A percentile compares a stretch with the other conserved stretches of the same genome.
These are phyloP conservation scores for Sebastes itinus DNA, from an alignment of 2,797 vertebrate genomes.

Conservation along the genomic window DNA sequence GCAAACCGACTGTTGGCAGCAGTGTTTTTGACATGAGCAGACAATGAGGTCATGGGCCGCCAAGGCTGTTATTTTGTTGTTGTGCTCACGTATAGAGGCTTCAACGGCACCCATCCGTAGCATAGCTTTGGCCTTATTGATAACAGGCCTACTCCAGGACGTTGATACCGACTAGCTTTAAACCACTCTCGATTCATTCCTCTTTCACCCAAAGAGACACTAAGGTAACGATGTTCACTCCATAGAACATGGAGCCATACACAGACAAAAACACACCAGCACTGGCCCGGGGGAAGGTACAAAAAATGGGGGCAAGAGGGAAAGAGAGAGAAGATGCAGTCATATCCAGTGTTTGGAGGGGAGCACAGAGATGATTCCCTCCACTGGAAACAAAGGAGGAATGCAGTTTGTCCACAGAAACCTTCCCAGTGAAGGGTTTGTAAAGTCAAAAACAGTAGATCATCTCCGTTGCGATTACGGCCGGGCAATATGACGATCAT, in stretches of 20 bases:
- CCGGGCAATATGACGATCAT: too few species aligned
- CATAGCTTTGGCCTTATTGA: conserved; percentile 3
- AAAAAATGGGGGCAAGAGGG: neutral
- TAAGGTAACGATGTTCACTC: conserved; percentile 4
- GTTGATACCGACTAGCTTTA: neutral
- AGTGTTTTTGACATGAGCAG: conserved; percentile 60
- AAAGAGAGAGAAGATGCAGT: neutral
- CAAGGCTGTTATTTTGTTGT: conserved; percentile 52
- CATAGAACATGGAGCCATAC: neutral
- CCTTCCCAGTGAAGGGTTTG: neutral
- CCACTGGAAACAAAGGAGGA: neutral
- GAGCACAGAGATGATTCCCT: neutral
- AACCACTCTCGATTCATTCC: neutral
- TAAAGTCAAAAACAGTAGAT: neutral
- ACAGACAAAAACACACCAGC: conserved; percentile 21
- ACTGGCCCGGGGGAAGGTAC: neutral
- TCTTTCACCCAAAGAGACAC: conserved; percentile 13
- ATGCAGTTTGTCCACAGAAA: neutral
- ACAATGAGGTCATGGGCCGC: conserved; percentile 63
- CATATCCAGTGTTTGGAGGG: neutral
- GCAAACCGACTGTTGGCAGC: conserved; percentile 35
- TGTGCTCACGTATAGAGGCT: conserved; percentile 18
- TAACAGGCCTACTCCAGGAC: neutral
- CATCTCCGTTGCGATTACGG: neutral
- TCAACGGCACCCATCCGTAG: neutral